These are phyloP conservation scores for Lithobates pipiens DNA, from an alignment of 2,797 vertebrate genomes.

Conservation along the genomic window DNA sequence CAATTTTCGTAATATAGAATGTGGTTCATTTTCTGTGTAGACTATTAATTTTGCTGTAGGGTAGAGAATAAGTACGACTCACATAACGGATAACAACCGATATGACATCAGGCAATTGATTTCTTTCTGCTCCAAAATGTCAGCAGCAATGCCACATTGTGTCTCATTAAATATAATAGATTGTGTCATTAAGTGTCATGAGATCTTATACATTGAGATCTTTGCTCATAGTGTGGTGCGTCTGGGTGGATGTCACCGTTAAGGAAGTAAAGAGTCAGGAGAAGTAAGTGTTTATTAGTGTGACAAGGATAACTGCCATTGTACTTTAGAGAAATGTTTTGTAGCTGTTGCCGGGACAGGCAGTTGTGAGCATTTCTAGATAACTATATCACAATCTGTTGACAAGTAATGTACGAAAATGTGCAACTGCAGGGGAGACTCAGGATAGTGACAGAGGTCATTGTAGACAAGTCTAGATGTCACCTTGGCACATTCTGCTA, in stretches of 20 bases:
- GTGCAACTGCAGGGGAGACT: slow-evolving; percentile 15
- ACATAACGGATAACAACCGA: slow-evolving; percentile 49
- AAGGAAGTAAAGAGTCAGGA: slow-evolving; percentile 46
- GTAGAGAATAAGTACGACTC: slow-evolving; percentile 51
- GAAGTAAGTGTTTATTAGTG: slow-evolving; percentile 43
- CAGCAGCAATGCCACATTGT: slow-evolving; percentile 58
- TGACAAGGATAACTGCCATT: slow-evolving; percentile 32
- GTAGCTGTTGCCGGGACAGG: not conserved
- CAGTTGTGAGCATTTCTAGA: slow-evolving; percentile 23
- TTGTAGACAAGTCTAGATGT: slow-evolving; percentile 8
- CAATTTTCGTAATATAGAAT: slow-evolving; percentile 3
- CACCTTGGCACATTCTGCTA: slow-evolving; percentile 2
- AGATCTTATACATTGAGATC: slow-evolving; percentile 50
- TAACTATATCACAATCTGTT: slow-evolving; percentile 12
- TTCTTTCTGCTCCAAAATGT: slow-evolving; percentile 55
- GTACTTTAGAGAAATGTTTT: slow-evolving; percentile 39
- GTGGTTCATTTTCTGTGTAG: slow-evolving; percentile 36
- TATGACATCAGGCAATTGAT: slow-evolving; percentile 58
- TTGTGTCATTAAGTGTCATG: slow-evolving; percentile 61
- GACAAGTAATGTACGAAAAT: slow-evolving; percentile 26
- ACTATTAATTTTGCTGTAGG: slow-evolving; percentile 47
- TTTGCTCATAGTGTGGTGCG: slow-evolving; percentile 28
- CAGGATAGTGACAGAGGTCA: slow-evolving; percentile 17
- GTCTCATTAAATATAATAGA: slow-evolving; percentile 61
- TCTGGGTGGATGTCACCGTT: slow-evolving; percentile 19